These are phyloP conservation scores for Hippoglossus hippoglossus DNA, from an alignment of 2,797 vertebrate species.

Conservation along the genomic window DNA sequence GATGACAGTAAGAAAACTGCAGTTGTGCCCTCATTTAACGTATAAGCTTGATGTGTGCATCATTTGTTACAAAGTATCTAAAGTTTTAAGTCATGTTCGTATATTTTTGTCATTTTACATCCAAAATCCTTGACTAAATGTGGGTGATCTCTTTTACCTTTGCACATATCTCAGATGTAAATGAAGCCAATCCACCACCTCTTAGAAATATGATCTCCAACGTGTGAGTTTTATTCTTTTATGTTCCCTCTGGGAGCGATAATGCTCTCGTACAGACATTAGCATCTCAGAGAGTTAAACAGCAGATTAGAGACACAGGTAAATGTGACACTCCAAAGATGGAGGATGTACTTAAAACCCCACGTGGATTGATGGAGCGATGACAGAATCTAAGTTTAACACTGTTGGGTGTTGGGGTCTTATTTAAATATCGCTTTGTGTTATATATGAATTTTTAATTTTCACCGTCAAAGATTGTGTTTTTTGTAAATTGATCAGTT, in stretches of 20 bases:
- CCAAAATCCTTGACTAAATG: background rate
- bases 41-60: background rate
- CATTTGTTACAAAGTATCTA: background rate
- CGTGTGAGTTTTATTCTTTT: background rate
- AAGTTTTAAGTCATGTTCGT: no score
- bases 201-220: slow-evolving; percentile 4
- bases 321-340: slow-evolving; percentile 52
- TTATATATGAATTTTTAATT: no score
- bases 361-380: background rate
- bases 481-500: no score
- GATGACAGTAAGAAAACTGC: no score
- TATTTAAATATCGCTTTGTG: no score
- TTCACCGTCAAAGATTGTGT: no score
- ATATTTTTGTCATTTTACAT: background rate
- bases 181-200: slow-evolving; percentile 33
- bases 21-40: no score
- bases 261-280: slow-evolving; percentile 39
- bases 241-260: background rate
- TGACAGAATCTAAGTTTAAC: background rate
- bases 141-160: background rate
- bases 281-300: slow-evolving; percentile 45
- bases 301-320: slow-evolving; percentile 27
- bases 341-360: slow-evolving; percentile 45
- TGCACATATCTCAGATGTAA: slow-evolving; percentile 10
- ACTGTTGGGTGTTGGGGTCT: no score